phyloP scores from a whole-genome alignment of 2,113 vertebrate species.

The Sylvia atricapilla region DNA sequence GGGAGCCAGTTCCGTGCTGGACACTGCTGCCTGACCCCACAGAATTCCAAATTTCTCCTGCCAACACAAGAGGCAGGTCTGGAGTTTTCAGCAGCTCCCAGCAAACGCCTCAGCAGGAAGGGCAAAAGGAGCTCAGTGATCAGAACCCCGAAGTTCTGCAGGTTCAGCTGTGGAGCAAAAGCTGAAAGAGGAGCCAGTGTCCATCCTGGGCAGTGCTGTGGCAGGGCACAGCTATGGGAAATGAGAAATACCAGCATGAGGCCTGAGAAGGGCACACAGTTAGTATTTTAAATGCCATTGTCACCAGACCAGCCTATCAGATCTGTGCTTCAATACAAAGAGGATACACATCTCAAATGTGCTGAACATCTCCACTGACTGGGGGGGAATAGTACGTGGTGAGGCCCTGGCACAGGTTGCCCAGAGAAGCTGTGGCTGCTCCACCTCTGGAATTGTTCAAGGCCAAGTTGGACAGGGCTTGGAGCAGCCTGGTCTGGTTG shows the following conservation, averaged over 20 bases:
- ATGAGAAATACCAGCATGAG: background rate
- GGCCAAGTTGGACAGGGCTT: background rate
- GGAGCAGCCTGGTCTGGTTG: background rate
- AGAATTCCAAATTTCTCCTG: background rate
- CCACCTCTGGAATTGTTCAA: background rate
- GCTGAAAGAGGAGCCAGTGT: background rate
- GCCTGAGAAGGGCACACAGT: background rate
- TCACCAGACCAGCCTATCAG: background rate
- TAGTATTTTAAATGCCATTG: background rate
- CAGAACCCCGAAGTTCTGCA: accelerated
- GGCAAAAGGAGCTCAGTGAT: background rate
- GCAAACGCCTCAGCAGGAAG: accelerated
- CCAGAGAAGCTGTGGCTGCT: background rate
- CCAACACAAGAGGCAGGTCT: background rate
- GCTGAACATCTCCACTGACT: background rate
- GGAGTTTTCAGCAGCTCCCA: background rate
- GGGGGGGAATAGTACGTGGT: too few species aligned
- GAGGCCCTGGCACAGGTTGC: background rate
- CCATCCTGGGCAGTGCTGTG: background rate
- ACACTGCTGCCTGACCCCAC: background rate
- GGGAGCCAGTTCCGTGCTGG: accelerated
- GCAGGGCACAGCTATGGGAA: background rate
- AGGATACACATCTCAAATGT: background rate
- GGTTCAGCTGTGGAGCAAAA: background rate
- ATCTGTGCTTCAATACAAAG: background rate